phyloP scores from a whole-genome alignment of 1,140 invertebrate species.

The Hylyphantes graminicola region DNA sequence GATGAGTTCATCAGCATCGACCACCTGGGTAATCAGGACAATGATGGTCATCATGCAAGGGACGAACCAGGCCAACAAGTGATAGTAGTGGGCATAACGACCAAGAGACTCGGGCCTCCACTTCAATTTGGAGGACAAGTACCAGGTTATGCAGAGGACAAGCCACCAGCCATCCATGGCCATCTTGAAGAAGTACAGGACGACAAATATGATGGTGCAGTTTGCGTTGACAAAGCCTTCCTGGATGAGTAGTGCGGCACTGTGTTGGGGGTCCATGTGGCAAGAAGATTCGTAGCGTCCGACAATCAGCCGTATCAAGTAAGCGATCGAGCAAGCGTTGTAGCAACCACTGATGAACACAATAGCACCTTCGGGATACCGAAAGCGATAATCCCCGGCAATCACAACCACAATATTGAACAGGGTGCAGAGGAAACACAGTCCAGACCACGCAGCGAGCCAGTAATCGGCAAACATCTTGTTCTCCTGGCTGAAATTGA shows the following conservation, averaged over 20 bases:
- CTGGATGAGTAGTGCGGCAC: conserved; percentile 76
- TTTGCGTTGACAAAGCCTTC: conserved; percentile 87
- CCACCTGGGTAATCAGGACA: conserved; percentile 81
- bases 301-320: conserved; percentile 80
- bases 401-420: conserved; percentile 72
- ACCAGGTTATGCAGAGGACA: conserved; percentile 91
- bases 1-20: conserved; percentile 77
- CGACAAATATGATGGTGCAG: conserved; percentile 86
- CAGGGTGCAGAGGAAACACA: conserved; percentile 72
- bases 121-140: conserved; percentile 89
- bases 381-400: conserved; percentile 67
- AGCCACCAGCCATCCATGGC: conserved; percentile 95
- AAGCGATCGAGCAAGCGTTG: conserved; percentile 70
- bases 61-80: conserved; percentile 88
- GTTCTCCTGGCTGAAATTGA: conserved; percentile 68
- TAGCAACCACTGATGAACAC: conserved; percentile 72
- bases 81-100: conserved; percentile 92
- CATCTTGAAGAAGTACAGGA: conserved; percentile 95
- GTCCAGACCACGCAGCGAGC: conserved; percentile 70
- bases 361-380: conserved; percentile 72
- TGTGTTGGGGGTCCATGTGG: conserved; percentile 74
- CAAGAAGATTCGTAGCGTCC: conserved; percentile 73
- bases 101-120: conserved; percentile 96
- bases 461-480: conserved; percentile 70
- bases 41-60: conserved; percentile 87